phyloP scores from a whole-genome alignment of 2,888 invertebrate genomes.

The Boloria euphrosyne region DNA sequence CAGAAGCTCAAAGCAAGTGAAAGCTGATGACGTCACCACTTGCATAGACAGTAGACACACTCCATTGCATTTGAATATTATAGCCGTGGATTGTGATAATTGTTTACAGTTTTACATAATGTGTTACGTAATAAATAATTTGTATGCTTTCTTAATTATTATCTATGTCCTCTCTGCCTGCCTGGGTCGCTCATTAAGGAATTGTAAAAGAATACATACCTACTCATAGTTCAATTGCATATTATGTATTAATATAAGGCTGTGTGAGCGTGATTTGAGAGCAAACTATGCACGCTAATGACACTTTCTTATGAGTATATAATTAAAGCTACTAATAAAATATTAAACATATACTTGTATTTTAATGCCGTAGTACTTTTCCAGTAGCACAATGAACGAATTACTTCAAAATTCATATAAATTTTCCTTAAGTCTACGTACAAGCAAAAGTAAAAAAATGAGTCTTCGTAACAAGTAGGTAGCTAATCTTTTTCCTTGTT shows the following conservation, averaged over 20 bases:
- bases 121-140: slow-evolving; percentile 33
- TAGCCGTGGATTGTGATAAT: slow-evolving; percentile 29
- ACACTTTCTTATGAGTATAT: slow-evolving; percentile 36
- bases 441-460: too few relatives aligned
- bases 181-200: slow-evolving; percentile 30
- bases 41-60: slow-evolving; percentile 50
- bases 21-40: slow-evolving; percentile 69
- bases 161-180: slow-evolving; percentile 23
- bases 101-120: slow-evolving; percentile 43
- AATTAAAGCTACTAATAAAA: too few relatives aligned
- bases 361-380: not conserved
- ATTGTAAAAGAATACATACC: slow-evolving; percentile 35
- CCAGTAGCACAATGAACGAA: slow-evolving; percentile 3
- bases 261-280: slow-evolving; percentile 18
- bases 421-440: not conserved
- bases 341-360: not conserved
- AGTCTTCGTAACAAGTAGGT: too few relatives aligned
- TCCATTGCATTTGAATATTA: slow-evolving; percentile 38
- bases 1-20: slow-evolving; percentile 54
- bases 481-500: slow-evolving; percentile 3
- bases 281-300: slow-evolving; percentile 31
- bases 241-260: slow-evolving; percentile 27
- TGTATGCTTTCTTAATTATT: slow-evolving; percentile 23
- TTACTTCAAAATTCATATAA: not conserved
- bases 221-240: slow-evolving; percentile 37